Percentiles rank a stretch among this genome's conserved stretches.
These are phyloP conservation scores for Poecilus cupreus DNA, from an alignment of 2,888 invertebrate genomes.

Conservation along the genomic window DNA sequence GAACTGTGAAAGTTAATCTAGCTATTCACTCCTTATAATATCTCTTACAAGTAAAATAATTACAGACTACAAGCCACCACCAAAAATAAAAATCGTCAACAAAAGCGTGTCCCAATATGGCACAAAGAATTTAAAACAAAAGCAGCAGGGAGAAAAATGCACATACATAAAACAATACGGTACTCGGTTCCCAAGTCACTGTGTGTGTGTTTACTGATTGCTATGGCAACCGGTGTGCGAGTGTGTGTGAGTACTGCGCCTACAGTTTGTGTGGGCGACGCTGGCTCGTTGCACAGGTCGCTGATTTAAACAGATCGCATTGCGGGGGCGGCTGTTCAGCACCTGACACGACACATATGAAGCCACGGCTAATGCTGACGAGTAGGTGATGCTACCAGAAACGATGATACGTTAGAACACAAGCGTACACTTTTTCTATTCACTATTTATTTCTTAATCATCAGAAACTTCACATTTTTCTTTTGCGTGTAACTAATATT, in stretches of 20 bases:
- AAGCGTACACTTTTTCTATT: too few relatives aligned
- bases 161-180: conserved; percentile 53
- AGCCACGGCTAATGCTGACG: background rate
- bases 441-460: too few relatives aligned
- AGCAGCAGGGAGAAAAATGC: conserved; percentile 30
- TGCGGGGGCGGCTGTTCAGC: conserved; percentile 52
- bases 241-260: conserved; percentile 19
- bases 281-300: conserved; percentile 44
- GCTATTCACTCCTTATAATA: background rate
- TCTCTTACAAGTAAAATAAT: conserved; percentile 24
- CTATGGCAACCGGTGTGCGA: background rate
- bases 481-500: too few relatives aligned
- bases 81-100: conserved; percentile 23
- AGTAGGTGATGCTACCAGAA: background rate
- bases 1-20: conserved; percentile 38
- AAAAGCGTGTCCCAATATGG: conserved; percentile 47
- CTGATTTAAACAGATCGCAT: conserved; percentile 54
- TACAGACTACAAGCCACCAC: background rate
- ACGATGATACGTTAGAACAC: background rate
- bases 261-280: conserved; percentile 41
- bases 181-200: conserved; percentile 37
- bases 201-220: conserved; percentile 22
- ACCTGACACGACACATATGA: conserved; percentile 52
- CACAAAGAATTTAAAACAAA: conserved; percentile 50
- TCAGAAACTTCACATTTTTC: too few relatives aligned